These are phyloP conservation scores for Drosophila fuyamai DNA, from an alignment of 1,140 invertebrate genomes.

Conservation along the genomic window DNA sequence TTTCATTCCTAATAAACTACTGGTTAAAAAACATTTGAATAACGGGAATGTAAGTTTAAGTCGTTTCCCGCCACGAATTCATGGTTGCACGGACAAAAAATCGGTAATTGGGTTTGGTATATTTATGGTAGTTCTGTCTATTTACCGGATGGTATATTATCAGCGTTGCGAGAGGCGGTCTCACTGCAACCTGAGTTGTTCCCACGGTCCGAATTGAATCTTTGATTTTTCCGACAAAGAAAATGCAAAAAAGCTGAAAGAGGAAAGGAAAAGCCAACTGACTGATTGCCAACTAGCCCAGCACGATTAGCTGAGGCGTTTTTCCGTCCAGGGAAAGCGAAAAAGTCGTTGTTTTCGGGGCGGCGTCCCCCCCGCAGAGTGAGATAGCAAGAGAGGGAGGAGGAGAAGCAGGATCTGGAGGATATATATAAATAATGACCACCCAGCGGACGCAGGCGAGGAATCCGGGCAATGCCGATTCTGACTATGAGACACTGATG, in stretches of 20 bases:
- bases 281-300: conserved; percentile 14
- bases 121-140: not conserved
- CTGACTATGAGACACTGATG: conserved; percentile 78
- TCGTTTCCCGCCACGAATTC: no score
- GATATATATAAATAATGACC: conserved; percentile 50
- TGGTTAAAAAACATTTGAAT: no score
- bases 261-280: conserved; percentile 17
- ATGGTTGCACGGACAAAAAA: no score
- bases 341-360: conserved; percentile 8
- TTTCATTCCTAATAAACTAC: no score
- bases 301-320: conserved; percentile 8
- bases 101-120: not conserved
- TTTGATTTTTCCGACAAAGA: conserved; percentile 36
- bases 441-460: conserved; percentile 63
- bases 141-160: not conserved
- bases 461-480: conserved; percentile 60
- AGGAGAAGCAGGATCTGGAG: conserved; percentile 10
- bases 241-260: conserved; percentile 30
- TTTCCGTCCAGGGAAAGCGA: conserved; percentile 19
- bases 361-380: conserved; percentile 20
- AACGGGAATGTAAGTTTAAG: no score
- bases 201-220: conserved; percentile 22
- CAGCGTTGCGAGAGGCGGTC: not conserved
- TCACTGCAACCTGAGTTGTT: conserved; percentile 8
- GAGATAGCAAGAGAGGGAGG: conserved; percentile 9